Percentiles rank a stretch among this genome's conserved stretches.
Conservation (phyloP, 30 jellyfish, hydroid and myxozoan genomes). For the Aurelia aurita complex sp. Pacific region DNA sequence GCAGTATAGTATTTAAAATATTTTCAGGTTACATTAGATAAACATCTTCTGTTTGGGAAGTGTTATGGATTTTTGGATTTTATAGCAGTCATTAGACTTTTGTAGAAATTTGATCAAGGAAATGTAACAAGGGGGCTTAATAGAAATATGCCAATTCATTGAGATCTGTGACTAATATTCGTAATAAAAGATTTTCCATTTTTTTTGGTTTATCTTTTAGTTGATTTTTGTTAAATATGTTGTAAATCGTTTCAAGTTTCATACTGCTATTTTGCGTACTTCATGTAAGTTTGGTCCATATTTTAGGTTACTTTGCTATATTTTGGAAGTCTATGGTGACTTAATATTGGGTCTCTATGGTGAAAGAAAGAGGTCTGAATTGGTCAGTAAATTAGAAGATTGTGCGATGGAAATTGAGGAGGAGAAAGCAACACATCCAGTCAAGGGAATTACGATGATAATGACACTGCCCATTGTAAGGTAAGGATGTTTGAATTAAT, state of each 20-base stretch:
- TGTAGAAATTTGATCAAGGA: too few relatives aligned
- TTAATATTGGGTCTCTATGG: neutral
- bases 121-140: too few relatives aligned
- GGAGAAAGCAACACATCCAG: constrained; percentile 10
- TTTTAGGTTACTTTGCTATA: constrained; percentile 77
- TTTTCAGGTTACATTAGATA: too few relatives aligned
- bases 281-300: neutral
- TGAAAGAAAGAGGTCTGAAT: constrained; percentile 27
- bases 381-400: constrained; percentile 78
- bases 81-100: too few relatives aligned
- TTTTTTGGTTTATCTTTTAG: too few relatives aligned
- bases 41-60: too few relatives aligned
- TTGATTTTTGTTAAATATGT: neutral
- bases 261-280: neutral
- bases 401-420: constrained; percentile 45
- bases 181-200: too few relatives aligned
- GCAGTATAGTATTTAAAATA: too few relatives aligned
- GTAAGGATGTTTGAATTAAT: constrained; percentile 10
- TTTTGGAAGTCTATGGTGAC: constrained; percentile 66
- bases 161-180: too few relatives aligned
- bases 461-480: constrained; percentile 85
- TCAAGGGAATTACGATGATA: constrained; percentile 42
- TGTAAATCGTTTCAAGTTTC: neutral
- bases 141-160: too few relatives aligned
- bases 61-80: too few relatives aligned